These are phyloP conservation scores for Boloria selene DNA, from an alignment of 2,888 invertebrate species.

Conservation along the genomic window DNA sequence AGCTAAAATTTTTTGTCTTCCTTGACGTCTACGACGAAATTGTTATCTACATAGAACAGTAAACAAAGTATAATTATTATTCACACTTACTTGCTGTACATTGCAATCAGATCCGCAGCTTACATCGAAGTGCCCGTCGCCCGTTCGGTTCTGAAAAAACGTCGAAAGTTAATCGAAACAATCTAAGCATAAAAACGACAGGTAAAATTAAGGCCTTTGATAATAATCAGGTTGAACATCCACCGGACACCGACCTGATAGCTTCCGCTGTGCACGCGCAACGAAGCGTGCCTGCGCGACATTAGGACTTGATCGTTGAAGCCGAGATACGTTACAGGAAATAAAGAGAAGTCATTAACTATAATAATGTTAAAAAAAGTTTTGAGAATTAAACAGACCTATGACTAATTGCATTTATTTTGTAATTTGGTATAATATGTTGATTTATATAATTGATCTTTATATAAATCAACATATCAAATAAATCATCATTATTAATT, in stretches of 20 bases:
- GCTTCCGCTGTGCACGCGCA: conserved; percentile 70
- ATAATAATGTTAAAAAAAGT: background rate
- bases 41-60: too few relatives aligned
- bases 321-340: conserved; percentile 28
- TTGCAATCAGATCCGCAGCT: conserved; percentile 87
- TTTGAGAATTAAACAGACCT: too few relatives aligned
- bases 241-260: conserved; percentile 54
- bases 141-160: conserved; percentile 85
- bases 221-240: conserved; percentile 50
- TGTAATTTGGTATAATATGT: too few relatives aligned
- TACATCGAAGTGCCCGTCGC: conserved; percentile 86
- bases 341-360: conserved; percentile 11
- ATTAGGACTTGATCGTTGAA: conserved; percentile 37
- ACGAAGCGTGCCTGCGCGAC: conserved; percentile 55
- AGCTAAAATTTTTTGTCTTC: too few relatives aligned
- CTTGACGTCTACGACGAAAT: too few relatives aligned
- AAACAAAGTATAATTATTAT: too few relatives aligned
- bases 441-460: too few relatives aligned
- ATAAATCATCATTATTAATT: too few relatives aligned
- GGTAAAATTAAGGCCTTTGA: conserved; percentile 41
- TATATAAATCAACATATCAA: too few relatives aligned
- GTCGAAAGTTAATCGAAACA: conserved; percentile 22
- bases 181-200: conserved; percentile 33
- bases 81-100: conserved; percentile 85
- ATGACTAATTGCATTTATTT: too few relatives aligned